These are phyloP conservation scores for Nixonia krombeini DNA, from an alignment of 1,140 invertebrate genomes.

Conservation along the genomic window DNA sequence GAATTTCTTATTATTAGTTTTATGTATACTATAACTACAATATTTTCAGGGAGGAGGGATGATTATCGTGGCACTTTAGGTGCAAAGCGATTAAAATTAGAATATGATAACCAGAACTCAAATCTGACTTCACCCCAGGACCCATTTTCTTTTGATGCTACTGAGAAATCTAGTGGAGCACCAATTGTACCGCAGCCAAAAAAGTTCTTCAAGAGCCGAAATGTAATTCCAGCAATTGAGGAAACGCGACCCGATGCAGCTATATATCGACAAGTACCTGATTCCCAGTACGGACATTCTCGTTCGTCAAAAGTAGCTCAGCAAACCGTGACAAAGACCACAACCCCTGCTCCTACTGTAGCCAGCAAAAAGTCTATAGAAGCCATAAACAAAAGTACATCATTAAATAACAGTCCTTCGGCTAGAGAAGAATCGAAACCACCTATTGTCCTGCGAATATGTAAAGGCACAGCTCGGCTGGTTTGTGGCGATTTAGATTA, in stretches of 20 bases:
- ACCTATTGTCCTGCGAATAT: conserved; percentile 79
- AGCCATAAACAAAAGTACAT: conserved; percentile 30
- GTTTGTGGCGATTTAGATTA: conserved; percentile 64
- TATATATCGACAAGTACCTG: conserved; percentile 68
- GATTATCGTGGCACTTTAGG: conserved; percentile 57
- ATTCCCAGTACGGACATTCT: conserved; percentile 57
- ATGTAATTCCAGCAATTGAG: conserved; percentile 72
- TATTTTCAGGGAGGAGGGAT: conserved; percentile 56
- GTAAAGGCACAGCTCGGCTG: conserved; percentile 76
- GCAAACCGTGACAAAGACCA: conserved; percentile 51
- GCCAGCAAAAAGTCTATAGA: conserved; percentile 48
- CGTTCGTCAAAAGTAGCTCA: conserved; percentile 52
- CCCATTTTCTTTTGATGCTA: conserved; percentile 68
- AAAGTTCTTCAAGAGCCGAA: conserved; percentile 92
- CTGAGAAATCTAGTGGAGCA: conserved; percentile 57
- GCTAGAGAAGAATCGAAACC: conserved; percentile 72
- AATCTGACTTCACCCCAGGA: conserved; percentile 59
- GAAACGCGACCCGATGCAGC: conserved; percentile 71
- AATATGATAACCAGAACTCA: conserved; percentile 66
- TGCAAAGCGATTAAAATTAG: conserved; percentile 61
- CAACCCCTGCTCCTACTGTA: no score
- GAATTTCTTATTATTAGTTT: background rate
- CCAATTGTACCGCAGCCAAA: conserved; percentile 80
- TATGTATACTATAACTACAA: background rate
- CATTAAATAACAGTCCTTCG: conserved; percentile 32